Evolutionary conservation across 2,888 invertebrate species (phyloP).

Genomic region (Phanerotoma sp.): DNA sequence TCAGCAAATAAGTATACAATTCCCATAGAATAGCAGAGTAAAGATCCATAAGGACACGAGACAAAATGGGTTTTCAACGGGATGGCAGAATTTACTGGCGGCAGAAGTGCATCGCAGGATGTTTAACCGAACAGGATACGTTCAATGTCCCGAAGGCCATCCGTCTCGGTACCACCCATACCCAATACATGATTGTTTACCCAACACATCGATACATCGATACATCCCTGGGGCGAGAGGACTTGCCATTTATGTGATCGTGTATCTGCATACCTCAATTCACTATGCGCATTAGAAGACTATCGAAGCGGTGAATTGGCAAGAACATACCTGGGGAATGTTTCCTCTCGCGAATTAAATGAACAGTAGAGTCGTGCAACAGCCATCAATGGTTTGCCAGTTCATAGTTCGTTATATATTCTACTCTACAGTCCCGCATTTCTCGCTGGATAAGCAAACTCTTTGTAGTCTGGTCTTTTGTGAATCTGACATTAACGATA

Average conservation of each 20-base stretch:
- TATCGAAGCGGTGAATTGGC: conserved; percentile 36
- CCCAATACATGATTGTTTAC: conserved; percentile 28
- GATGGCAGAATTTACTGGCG: conserved; percentile 10
- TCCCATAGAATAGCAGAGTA: background rate
- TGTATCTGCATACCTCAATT: background rate
- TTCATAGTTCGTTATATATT: too few relatives aligned
- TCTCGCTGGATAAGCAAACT: too few relatives aligned
- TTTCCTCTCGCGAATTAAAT: background rate
- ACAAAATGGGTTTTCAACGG: conserved; percentile 28
- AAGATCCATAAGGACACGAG: background rate
- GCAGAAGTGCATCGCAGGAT: conserved; percentile 39
- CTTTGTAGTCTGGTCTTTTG: too few relatives aligned
- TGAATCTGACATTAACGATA: too few relatives aligned
- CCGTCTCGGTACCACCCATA: conserved; percentile 44
- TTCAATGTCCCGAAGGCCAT: conserved; percentile 53
- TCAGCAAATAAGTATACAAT: background rate
- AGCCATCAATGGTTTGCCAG: too few relatives aligned
- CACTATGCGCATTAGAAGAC: conserved; percentile 25
- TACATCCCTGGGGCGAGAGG: conserved; percentile 15
- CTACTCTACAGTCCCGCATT: too few relatives aligned
- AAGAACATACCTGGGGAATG: conserved; percentile 6
- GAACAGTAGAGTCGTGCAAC: too few relatives aligned
- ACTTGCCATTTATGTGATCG: conserved; percentile 1
- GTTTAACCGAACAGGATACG: conserved; percentile 50
- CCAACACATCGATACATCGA: conserved; percentile 19